Evolutionary conservation across 2,888 invertebrate species (phyloP).

Genomic region (Tetragnatha montana): DNA sequence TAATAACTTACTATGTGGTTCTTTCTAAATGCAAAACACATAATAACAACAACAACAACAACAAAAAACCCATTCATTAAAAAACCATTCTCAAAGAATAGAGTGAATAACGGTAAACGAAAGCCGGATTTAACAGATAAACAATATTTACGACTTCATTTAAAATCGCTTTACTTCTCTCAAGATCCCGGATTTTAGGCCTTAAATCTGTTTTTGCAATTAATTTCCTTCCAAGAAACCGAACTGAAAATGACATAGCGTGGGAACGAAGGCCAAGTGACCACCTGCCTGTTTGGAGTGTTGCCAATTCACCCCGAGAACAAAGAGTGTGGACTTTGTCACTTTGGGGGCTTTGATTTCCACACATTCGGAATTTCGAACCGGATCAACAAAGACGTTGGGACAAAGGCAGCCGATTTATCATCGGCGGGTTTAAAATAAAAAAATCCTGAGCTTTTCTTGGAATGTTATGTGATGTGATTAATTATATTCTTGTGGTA

Average conservation of each 20-base stretch:
- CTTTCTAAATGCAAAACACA: no score
- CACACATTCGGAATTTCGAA: neutral
- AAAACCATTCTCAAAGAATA: no score
- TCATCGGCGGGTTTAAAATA: neutral
- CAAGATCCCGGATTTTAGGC: neutral
- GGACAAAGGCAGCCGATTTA: neutral
- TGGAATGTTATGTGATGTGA: neutral
- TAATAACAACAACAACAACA: no score
- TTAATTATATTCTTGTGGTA: neutral
- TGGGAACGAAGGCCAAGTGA: constrained; percentile 32
- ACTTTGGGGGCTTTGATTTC: neutral
- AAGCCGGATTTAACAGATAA: neutral
- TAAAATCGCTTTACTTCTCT: constrained; percentile 14
- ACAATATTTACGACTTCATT: constrained; percentile 19
- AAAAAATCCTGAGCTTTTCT: neutral
- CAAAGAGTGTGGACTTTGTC: constrained; percentile 2
- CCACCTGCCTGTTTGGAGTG: constrained; percentile 28
- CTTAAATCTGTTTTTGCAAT: constrained; percentile 8
- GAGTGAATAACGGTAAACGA: no score
- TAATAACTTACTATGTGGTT: no score
- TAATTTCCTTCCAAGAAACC: constrained; percentile 27
- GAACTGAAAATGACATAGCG: constrained; percentile 28
- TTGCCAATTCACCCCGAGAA: neutral
- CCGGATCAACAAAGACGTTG: neutral
- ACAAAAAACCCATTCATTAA: no score